Base-by-base conservation (phyloP, 2,113 vertebrate species). In the Elachura formosa region DNA sequence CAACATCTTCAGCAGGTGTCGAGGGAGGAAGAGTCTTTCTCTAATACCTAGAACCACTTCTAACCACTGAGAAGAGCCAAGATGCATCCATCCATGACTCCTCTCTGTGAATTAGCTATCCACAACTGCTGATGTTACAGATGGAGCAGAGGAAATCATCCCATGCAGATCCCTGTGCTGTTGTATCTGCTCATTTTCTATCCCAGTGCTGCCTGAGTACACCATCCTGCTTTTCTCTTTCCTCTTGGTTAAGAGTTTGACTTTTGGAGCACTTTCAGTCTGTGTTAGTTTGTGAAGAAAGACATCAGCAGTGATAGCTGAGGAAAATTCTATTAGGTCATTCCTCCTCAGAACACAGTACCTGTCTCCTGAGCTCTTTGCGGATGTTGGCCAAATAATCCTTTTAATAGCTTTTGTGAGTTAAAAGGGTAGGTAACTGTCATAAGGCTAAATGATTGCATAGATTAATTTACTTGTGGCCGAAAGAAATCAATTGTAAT, bases 351-450 rank as follows among this genome's bases (percentile, higher is more conserved):
- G 82, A 95, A 34, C 85, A 23, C 63, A 88, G 93, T 71, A 95
- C 87, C 93, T 97, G 94, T 91, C 91, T 94, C 74, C 80, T 29
- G 17, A 96, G 91, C 82, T 91, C 87, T 95, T 76, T 54, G 95
- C 40, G 41, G 85, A 96, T 83, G 92, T 93, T 94, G 77, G 94
- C 96, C 95, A 97, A 97, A 96, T 96, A 97, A 96, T 96, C 93
- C 94, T 93, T 93, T 91, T 97, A 96, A 96, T 95, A 95, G 79
- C 94, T 96, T 91, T 64, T 83, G 79, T 63, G 90, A 95, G 95
- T 93, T 96, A 85, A 96, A 94, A 95, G 96, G 96, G 83, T 91
- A 77, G 95, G 90, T 94, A 91, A 90, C 94, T 94, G 95, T 96
- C 94, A 95, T 94, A 93, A 97, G 94, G 87, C 59, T 96, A 94